Evolutionary conservation across 2,888 invertebrate genomes (phyloP), one percentile per base, ranked within the genome.

Genomic region (Drosophila recens): DNA sequence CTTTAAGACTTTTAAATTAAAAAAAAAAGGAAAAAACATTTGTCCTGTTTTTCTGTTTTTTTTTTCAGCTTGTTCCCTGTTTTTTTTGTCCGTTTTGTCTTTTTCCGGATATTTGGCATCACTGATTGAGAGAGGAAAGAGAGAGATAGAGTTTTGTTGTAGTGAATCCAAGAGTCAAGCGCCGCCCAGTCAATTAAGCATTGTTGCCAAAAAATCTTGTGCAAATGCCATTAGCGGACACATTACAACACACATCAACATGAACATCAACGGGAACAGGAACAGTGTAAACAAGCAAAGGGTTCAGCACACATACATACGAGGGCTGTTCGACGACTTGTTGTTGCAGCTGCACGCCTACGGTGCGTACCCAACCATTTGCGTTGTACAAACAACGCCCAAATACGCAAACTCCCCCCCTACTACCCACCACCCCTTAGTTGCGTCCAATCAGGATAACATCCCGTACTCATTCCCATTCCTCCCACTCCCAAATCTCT

Each of bases 201-300:
- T 62, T 84, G 82, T 87, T 84, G 84, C 88, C 88, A 82, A 87
- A 87, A 74, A 88, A 30, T 30, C 77, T 23, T 83, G 59, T 76
- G 72, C 75, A 85, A 85, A 85, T 72, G 87, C 92, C 91, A 92
- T 92, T 92, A 92, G 89, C 85, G 76, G 68, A 72, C 80, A 90
- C 90, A 92, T 91, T 91, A 92, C 91, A 92, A 91, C 81, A 87
- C 91, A 92, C 30, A 30, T 6, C 30, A 30, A 8, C 30, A 30
- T 5, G 4, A 27, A 23, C 27, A 27, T 27, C 27, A 27, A 27
- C 27, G 5, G 27, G 27, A 30, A 30, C 57, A 62, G 71, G 48
- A 63, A 36, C 59, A 67, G 67, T 64, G 58, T 65, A 82, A 81
- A 76, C 77, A 84, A 87, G 71, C 71, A 82, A 82, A 85, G 79